Evolutionary conservation across 2,797 vertebrate genomes (phyloP).

Genomic region (Ceyx erithaca): DNA sequence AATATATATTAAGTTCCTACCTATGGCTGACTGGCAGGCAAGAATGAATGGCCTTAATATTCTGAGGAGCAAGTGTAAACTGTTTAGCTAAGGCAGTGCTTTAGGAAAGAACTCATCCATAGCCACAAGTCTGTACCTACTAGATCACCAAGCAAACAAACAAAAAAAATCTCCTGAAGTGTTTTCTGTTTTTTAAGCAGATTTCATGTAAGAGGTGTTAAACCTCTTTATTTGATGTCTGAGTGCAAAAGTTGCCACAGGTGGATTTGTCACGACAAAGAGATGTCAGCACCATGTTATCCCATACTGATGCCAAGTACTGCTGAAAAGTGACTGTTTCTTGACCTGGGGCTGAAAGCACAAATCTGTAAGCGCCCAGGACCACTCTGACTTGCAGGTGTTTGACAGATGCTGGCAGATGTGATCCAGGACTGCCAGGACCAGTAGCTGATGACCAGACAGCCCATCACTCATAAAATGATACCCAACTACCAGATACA

Average conservation of each 20-base stretch:
- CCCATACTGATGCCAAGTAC: rapidly evolving
- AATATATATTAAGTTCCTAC: neutral
- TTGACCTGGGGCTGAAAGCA: neutral
- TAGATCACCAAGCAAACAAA: neutral
- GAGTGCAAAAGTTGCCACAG: neutral
- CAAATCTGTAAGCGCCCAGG: neutral
- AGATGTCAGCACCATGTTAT: neutral
- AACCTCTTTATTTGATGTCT: neutral
- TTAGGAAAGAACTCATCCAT: neutral
- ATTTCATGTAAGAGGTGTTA: neutral
- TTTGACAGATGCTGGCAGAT: too few species aligned
- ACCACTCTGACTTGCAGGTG: neutral
- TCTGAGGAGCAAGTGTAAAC: neutral
- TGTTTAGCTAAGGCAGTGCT: neutral
- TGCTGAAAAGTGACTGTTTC: neutral
- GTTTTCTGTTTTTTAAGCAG: neutral
- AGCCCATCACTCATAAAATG: neutral
- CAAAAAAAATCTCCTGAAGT: neutral
- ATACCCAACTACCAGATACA: neutral
- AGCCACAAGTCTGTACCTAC: neutral
- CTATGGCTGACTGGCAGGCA: neutral
- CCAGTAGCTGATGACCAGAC: neutral
- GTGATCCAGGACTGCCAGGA: neutral
- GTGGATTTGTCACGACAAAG: neutral
- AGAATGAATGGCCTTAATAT: neutral